Evolutionary conservation across 2,888 invertebrate species (phyloP), one percentile per base, ranked within the genome.

Genomic region (Nipponacmea schrenckii): DNA sequence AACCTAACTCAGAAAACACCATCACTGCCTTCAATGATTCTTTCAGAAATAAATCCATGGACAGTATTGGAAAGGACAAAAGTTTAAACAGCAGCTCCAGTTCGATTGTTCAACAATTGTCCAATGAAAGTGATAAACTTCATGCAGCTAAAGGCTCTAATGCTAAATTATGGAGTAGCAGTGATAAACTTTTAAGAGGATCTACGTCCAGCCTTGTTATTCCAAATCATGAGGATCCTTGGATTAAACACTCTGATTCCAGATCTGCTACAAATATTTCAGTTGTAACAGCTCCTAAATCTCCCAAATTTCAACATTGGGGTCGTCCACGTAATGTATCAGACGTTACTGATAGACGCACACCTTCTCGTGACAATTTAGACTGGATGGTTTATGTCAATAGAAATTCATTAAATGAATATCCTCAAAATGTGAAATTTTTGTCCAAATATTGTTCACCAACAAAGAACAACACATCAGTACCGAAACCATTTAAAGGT

Each of bases 371-470:
- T 50, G 83, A 83, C 62, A 83, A 79, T 70, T 72, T 82, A 48
- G 83, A 85, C 74, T 85, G 84, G 83, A 69, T 83, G 50, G 85
- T 85, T 17, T 85, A 84, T 74, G 77, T 83, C 4, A 85, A 83
- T 67, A 78, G 83, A 72, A 84, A 83, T 69, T 79, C 80, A 12
- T 68, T 80, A 26, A 70, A 70, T 66, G 70, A 70, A 15, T 56
- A 56, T 48, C 46, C 69, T 27, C 65, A 70, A 44, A 64, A 70
- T 31, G 56, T 64, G 67, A 67, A 67, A 63, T 67, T 46, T 48
- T 71, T 67, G 12, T 74, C 73, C 24, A 79, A 79, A 67, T 78
- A 78, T 67, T 78, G 77, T 67, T 77, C 79, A 7, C 79, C 79
- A 71, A 77, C 79, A 4, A 70, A 79, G 64, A 77, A 77, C 48